phyloP scores from a whole-genome alignment of 1,140 invertebrate genomes.

The Globodera rostochiensis region DNA sequence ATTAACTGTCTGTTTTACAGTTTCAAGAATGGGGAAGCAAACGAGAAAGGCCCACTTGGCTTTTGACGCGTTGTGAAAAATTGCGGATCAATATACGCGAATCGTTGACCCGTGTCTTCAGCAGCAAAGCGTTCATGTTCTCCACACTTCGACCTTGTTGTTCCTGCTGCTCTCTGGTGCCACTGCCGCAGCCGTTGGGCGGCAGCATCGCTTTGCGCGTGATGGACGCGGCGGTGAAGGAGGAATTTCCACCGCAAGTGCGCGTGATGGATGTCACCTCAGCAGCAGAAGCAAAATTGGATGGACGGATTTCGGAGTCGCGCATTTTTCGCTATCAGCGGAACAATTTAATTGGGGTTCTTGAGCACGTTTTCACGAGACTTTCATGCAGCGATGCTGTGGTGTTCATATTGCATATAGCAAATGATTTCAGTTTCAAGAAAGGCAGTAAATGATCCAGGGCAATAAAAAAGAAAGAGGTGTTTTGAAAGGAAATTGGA shows the following conservation, averaged over 20 bases:
- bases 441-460: too few relatives aligned
- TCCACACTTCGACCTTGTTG: constrained; percentile 19
- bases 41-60: neutral
- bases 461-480: too few relatives aligned
- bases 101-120: constrained; percentile 5
- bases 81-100: constrained; percentile 5
- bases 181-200: neutral
- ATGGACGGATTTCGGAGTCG: neutral
- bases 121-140: constrained; percentile 20
- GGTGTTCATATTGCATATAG: neutral
- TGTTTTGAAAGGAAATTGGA: neutral
- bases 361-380: neutral
- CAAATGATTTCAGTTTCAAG: too few relatives aligned
- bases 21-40: too few relatives aligned
- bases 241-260: constrained; percentile 18
- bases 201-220: constrained; percentile 21
- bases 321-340: neutral
- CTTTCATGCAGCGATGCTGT: neutral
- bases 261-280: neutral
- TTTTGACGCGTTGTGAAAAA: constrained; percentile 11
- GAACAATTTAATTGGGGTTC: neutral
- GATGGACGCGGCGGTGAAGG: constrained; percentile 27
- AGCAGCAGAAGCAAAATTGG: neutral
- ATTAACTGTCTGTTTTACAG: neutral
- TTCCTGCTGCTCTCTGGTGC: neutral